Evolutionary conservation across 64 coral and sea anemone genomes (phyloP), one percentile per base, ranked within the genome.

Genomic region (Anthopleura sola): DNA sequence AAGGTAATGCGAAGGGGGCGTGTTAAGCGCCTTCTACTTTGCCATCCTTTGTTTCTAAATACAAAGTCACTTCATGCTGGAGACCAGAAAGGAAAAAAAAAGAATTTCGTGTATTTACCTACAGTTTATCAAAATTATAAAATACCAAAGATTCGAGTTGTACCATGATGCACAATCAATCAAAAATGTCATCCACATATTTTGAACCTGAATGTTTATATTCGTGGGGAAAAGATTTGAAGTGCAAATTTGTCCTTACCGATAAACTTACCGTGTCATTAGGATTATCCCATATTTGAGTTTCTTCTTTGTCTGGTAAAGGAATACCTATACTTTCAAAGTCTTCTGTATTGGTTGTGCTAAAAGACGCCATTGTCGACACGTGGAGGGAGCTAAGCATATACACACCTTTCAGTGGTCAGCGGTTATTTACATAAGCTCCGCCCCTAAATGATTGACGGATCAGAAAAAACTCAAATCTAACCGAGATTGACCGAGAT

Each of bases 11-110:
- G 13, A 78, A 78, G 4, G 76, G 76, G 1, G 37, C 76, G 16
- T 78, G 37, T 78, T 78, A 0, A 28, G 36, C 17, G 8, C 76
- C 76, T 78, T 40, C 36, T 5, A 78, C 76, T 47, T 78, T 78
- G 3, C 76, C 76, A 78, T 78, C 16, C 46, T 78, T 78, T 6
- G 76, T 78, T 78, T 78, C 76, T 24, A 78, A 3, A 28, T 78
- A 47, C 37, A 47, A 44, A 15, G 76, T 37, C 11, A 78, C 76
- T 78, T 78, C 76, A 44, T 37, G 36, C 37, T 78, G 33, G 23
- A 48, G 15, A 69, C 19, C 6, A 0, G 3, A 78, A 78, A 78
- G 19, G 0, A 78, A 69, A 33, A 44, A n/a, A n/a, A n/a, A n/a
- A n/a, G n/a, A n/a, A n/a, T n/a, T n/a, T n/a, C n/a, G n/a, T n/a